Percentiles rank a stretch among this genome's conserved stretches.
phyloP scores from a whole-genome alignment of 2,797 vertebrate species.

The Gymnothorax reevesii region DNA sequence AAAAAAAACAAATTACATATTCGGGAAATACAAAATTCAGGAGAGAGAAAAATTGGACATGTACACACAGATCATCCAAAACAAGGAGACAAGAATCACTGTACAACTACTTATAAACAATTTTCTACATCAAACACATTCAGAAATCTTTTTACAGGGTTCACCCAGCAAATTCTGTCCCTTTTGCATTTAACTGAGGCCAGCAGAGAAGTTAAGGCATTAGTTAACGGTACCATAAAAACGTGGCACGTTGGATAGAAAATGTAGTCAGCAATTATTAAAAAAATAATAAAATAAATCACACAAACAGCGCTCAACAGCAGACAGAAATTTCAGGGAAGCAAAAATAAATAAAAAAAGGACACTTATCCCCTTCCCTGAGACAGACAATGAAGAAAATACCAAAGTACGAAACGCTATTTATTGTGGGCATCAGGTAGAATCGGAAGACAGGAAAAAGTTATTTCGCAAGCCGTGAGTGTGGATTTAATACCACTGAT shows the following conservation, averaged over 20 bases:
- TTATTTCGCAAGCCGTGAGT: background rate
- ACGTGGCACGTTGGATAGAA: conserved; percentile 30
- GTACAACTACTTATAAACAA: conserved; percentile 40
- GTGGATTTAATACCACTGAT: conserved; percentile 26
- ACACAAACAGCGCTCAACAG: conserved; percentile 17
- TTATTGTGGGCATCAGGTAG: conserved; percentile 1
- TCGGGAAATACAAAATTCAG: conserved; percentile 26
- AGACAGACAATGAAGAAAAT: conserved; percentile 3
- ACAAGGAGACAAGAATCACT: conserved; percentile 33
- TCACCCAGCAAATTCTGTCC: conserved; percentile 38
- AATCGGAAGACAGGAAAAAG: conserved; percentile 21
- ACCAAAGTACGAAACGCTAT: background rate
- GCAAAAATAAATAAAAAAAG: conserved; percentile 16
- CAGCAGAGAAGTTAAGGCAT: conserved; percentile 10
- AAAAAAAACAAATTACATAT: conserved; percentile 23
- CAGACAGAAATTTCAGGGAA: conserved; percentile 20
- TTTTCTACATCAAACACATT: conserved; percentile 27
- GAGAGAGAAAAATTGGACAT: conserved; percentile 23
- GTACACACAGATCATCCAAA: conserved; percentile 19
- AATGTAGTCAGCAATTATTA: background rate
- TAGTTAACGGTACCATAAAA: conserved; percentile 21
- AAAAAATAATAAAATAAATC: too few relatives aligned
- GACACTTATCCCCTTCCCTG: conserved; percentile 10
- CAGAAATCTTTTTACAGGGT: conserved; percentile 34
- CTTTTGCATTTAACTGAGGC: conserved; percentile 34